Evolutionary conservation across 2,797 vertebrate genomes (phyloP).

Genomic region (Limosa lapponica): DNA sequence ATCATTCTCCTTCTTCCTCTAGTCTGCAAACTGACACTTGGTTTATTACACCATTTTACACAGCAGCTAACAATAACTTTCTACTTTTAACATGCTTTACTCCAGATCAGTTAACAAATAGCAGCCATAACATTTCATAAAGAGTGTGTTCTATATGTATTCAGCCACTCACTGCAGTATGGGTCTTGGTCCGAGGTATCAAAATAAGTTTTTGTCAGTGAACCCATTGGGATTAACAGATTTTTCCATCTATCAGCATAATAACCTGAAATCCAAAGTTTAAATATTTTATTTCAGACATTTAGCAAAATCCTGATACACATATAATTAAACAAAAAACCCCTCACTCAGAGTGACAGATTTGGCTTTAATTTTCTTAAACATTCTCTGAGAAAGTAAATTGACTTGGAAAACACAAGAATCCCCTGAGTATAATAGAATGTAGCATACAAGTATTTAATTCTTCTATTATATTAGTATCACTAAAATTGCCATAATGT

Average conservation of each 20-base stretch:
- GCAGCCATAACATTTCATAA: not conserved
- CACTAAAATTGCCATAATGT: not conserved
- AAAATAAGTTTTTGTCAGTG: slow-evolving; percentile 72
- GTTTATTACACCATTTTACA: not conserved
- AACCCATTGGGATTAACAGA: slow-evolving; percentile 7
- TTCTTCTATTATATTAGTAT: not conserved
- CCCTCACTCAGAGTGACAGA: not conserved
- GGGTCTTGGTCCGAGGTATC: slow-evolving; percentile 75
- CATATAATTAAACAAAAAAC: not conserved
- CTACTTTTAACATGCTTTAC: not conserved
- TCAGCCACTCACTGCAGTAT: slow-evolving; percentile 80
- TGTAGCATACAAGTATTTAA: not conserved
- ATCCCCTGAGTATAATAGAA: not conserved
- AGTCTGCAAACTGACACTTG: not conserved
- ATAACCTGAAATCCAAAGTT: slow-evolving; percentile 76
- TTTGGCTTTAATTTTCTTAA: not conserved
- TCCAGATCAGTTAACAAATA: not conserved
- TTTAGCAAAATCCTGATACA: not conserved
- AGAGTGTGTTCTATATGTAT: not conserved
- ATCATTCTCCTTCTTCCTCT: not conserved
- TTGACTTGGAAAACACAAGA: not conserved
- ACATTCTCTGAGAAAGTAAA: not conserved
- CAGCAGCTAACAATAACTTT: not conserved
- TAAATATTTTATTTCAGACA: slow-evolving; percentile 13
- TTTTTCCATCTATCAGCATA: slow-evolving; percentile 75